Evolutionary conservation across 2,888 invertebrate genomes (phyloP), one percentile per base, ranked within the genome.

Genomic region (Eugnorisma glareosa): DNA sequence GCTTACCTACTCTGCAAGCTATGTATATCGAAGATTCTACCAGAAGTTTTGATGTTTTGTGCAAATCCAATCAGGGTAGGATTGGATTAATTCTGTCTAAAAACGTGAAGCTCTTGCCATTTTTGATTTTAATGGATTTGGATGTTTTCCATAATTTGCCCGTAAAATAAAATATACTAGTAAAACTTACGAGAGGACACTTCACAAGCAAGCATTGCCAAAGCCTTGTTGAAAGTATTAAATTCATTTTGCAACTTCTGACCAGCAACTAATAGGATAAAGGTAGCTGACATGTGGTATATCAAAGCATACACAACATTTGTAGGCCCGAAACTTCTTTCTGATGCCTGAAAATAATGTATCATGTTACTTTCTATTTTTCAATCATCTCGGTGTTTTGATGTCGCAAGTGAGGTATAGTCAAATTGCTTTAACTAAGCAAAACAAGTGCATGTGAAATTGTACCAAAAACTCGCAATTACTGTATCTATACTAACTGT

Each of bases 221-320:
- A 69, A 43, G 81, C 85, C n/a, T 81, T 84, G 13, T 70, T 84
- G n/a, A 82, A 81, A 40, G 45, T 63, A 51, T 43, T 48, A 21
- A 84, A 82, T 72, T 82, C 85, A 69, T 82, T 82, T 57, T 84
- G 81, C 31, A 82, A 61, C 11, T 85, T 82, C 37, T 82, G 82
- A 31, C 82, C 82, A 24, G 76, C 76, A 13, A 81, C 69, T 31
- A 82, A 63, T 24, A 82, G 76, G 11, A 59, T 81, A 35, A 82
- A 84, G 0, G 85, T 85, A 21, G 85, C 85, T 24, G 72, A 57
- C 72, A 82, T 67, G 31, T 82, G 81, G 13, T 75, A 81, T 57
- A 82, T 48, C 11, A 82, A 40, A 31, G 76, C 40, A 57, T 75
- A 82, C 2, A 84, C 66, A 13, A 85, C 51, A 35, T 72, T 69